A percentile compares a stretch with the other conserved stretches of the same genome.
Evolutionary conservation across 2,888 invertebrate genomes (phyloP).

Genomic region (Diplazon laetatorius): DNA sequence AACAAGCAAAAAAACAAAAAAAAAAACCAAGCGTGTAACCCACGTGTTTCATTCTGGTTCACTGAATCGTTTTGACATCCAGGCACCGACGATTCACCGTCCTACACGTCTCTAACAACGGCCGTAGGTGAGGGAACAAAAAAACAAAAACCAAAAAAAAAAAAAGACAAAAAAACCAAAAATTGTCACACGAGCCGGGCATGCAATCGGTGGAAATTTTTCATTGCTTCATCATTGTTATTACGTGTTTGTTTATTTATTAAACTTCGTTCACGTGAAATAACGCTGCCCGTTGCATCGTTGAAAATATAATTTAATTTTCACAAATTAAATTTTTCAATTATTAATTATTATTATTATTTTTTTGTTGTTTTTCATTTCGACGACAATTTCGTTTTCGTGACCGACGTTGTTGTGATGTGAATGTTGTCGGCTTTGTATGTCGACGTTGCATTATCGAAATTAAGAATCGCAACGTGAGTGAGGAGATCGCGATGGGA

Average conservation of each 20-base stretch:
- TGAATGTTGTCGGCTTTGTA: constrained; percentile 43
- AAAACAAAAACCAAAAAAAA: constrained; percentile 42
- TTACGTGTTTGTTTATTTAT: too few species aligned
- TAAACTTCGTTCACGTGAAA: constrained; percentile 6
- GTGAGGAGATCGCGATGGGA: not conserved
- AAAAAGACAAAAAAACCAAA: too few species aligned
- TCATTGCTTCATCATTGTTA: too few species aligned
- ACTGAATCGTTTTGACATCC: constrained; percentile 72
- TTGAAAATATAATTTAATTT: constrained; percentile 2
- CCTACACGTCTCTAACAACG: constrained; percentile 84
- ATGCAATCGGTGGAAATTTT: constrained; percentile 51
- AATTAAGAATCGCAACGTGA: not conserved
- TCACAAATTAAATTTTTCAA: too few species aligned
- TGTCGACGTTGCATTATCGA: constrained; percentile 45
- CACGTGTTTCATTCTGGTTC: constrained; percentile 75
- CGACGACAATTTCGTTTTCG: constrained; percentile 14
- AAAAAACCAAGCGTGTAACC: constrained; percentile 71
- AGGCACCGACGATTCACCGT: constrained; percentile 82
- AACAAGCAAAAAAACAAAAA: not conserved
- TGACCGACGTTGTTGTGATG: constrained; percentile 9
- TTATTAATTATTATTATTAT: too few species aligned
- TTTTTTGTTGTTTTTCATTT: too few species aligned
- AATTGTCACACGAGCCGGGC: too few species aligned
- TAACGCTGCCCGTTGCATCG: constrained; percentile 11
- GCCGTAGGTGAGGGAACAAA: constrained; percentile 81